These are phyloP conservation scores for Ammodytes dubius DNA, from an alignment of 2,113 vertebrate species.

Conservation along the genomic window DNA sequence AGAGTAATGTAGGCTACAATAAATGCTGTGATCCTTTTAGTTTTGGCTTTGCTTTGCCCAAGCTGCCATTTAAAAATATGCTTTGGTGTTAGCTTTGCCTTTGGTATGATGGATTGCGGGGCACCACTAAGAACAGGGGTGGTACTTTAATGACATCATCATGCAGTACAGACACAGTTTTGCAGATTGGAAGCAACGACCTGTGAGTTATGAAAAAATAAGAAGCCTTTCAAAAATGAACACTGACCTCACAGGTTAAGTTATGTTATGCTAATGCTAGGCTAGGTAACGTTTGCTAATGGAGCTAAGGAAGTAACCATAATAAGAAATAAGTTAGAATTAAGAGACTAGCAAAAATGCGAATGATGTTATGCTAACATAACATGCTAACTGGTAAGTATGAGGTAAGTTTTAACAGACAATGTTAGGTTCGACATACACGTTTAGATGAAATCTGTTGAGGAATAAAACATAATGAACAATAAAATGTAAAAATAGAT, in stretches of 20 bases:
- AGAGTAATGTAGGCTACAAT: conserved; percentile 36
- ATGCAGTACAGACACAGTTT: neutral
- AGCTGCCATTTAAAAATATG: conserved; percentile 32
- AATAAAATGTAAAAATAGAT: too few relatives aligned
- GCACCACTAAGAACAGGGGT: neutral
- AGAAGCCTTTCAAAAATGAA: neutral
- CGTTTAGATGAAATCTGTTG: too few relatives aligned
- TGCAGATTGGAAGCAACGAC: conserved; percentile 15
- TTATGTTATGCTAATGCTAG: neutral
- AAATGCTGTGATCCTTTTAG: conserved; percentile 17
- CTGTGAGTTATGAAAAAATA: neutral
- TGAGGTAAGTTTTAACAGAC: too few relatives aligned
- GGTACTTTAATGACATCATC: conserved; percentile 46
- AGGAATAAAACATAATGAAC: too few relatives aligned
- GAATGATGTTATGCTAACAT: too few relatives aligned
- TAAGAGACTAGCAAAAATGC: too few relatives aligned
- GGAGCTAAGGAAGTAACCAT: too few relatives aligned
- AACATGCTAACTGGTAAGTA: too few relatives aligned
- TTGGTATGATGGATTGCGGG: conserved; percentile 14
- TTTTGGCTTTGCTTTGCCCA: conserved; percentile 17
- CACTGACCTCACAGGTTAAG: neutral
- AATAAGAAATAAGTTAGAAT: too few relatives aligned
- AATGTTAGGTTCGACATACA: too few relatives aligned
- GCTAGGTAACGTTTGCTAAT: too few relatives aligned
- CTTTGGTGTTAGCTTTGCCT: conserved; percentile 22